Base-by-base conservation (phyloP, 2,888 invertebrate genomes). In the Scelioninae gen. 2 region DNA sequence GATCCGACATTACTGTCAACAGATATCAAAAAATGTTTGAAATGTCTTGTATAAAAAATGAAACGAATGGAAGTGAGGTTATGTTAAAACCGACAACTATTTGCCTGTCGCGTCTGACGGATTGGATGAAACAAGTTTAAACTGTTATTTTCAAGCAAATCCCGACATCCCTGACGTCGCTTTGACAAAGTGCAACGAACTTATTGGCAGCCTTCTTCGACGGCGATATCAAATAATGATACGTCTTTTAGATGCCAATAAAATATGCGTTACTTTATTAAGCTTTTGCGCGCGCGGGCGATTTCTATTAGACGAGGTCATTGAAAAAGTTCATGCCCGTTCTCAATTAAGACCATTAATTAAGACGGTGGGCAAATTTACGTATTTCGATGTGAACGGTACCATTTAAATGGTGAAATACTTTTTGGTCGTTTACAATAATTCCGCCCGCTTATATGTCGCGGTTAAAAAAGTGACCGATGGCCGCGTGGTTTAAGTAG, bases 101-200 rank as follows among this genome's bases (percentile, higher is more conserved):
- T 37, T 37, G 13, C 15, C 37, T n/a, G 18, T 25, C 28, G 22
- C n/a, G 2, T 25, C 28, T 46, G 28, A 28, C 46, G 46, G 45
- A 15, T 22, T 46, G 9, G 28, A 4, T 28, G 46, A 28, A 46
- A 46, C 13, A 10, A 46, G 28, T 18, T 45, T n/a, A n/a, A n/a
- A 45, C 31, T 55, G 67, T 68, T 60, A 68, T 68, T 60, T 60
- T 46, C 60, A 37, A 35, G 52, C 19, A 13, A 28, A 35, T 33
- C 43, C n/a, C n/a, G 11, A 15, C 31, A 4, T 18, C 13, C 13
- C 33, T 22, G 13, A 15, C 39, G 41, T n/a, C 11, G 46, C 39
- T 39, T 1, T 33, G 11, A 50, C 67, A 13, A 63, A 72, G 72
- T 61, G 72, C 72, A 72, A 72, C 37, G 72, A 67, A 72, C 67